phyloP scores from a whole-genome alignment of 2,797 vertebrate species.

The Eulemur coronatus region DNA sequence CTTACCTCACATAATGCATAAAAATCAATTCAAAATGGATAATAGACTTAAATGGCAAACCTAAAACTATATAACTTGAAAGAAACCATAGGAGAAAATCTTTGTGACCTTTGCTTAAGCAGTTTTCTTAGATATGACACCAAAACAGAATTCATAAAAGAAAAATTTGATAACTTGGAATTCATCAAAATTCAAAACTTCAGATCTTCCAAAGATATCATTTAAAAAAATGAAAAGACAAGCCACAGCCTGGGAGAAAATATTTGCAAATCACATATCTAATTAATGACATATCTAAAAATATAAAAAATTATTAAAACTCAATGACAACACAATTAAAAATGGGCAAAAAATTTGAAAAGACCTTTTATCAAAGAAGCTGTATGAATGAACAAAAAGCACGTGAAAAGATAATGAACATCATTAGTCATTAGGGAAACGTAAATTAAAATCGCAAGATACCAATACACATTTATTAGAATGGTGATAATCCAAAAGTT shows the following conservation, averaged over 20 bases:
- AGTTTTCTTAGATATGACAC: neutral
- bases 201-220: neutral
- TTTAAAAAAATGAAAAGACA: neutral
- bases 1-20: neutral
- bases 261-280: neutral
- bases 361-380: neutral
- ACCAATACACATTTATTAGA: neutral
- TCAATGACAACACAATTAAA: neutral
- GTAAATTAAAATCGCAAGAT: neutral
- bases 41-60: neutral
- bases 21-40: neutral
- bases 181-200: neutral
- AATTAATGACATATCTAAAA: neutral
- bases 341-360: neutral
- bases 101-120: neutral
- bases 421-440: neutral
- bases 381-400: neutral
- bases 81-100: neutral
- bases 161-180: neutral
- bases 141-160: neutral
- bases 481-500: neutral
- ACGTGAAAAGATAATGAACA: neutral
- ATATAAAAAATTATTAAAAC: neutral
- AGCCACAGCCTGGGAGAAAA: neutral
- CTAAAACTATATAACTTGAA: neutral